Evolutionary conservation across 2,888 invertebrate species (phyloP).

Genomic region (Tenthredo amoena): DNA sequence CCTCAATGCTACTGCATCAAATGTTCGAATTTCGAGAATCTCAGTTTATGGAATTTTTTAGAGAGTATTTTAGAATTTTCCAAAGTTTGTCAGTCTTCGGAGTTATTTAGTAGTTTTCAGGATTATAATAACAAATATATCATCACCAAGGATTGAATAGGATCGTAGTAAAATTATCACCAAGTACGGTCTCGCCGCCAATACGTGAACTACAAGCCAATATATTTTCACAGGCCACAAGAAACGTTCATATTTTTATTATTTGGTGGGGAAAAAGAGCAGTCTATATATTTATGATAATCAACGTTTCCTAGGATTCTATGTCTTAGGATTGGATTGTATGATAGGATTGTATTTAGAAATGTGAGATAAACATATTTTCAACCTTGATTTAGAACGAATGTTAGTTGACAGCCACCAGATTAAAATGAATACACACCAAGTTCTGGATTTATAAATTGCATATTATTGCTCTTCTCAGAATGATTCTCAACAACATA

Average conservation of each 20-base stretch:
- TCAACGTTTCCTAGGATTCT: not conserved
- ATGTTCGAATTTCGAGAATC: not conserved
- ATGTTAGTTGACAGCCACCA: not conserved
- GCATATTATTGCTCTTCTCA: not conserved
- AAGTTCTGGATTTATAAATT: constrained; percentile 25
- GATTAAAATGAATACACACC: not conserved
- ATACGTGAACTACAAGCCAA: not conserved
- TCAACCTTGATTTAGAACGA: not conserved
- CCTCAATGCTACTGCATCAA: not conserved
- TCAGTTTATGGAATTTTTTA: not conserved
- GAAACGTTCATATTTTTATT: not conserved
- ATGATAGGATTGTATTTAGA: not conserved
- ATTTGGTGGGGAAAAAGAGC: not conserved
- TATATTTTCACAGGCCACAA: not conserved
- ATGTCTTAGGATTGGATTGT: not conserved
- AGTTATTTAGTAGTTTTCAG: not conserved
- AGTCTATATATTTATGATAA: not conserved
- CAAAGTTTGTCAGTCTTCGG: not conserved
- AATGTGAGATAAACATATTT: not conserved
- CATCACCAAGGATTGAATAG: not conserved
- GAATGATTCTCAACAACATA: not conserved
- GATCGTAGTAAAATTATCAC: not conserved
- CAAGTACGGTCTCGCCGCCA: not conserved
- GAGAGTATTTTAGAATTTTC: not conserved
- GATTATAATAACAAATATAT: not conserved